phyloP scores from a whole-genome alignment of 2,888 invertebrate genomes.

The Latrodectus hesperus region DNA sequence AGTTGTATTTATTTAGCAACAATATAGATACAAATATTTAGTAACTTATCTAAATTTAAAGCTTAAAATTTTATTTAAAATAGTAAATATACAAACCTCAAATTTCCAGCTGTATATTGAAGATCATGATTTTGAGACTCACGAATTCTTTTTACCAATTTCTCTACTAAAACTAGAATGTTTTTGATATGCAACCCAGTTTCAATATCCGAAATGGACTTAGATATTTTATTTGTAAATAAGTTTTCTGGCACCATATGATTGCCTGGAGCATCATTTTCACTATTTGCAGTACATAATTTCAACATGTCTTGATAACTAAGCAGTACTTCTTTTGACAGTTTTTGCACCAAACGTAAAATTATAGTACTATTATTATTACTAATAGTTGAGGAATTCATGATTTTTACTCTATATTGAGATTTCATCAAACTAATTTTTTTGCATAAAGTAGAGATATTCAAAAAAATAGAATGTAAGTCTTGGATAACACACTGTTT shows the following conservation, averaged over 20 bases:
- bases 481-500: background rate
- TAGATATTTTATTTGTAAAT: conserved; percentile 33
- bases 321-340: conserved; percentile 35
- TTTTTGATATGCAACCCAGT: conserved; percentile 17
- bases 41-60: background rate
- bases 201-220: conserved; percentile 19
- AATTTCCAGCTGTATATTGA: conserved; percentile 21
- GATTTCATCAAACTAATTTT: background rate
- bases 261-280: conserved; percentile 6
- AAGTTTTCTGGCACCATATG: conserved; percentile 26
- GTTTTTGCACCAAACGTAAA: conserved; percentile 7
- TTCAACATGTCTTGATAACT: conserved; percentile 33
- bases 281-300: background rate
- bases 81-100: conserved; percentile 42
- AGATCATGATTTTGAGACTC: conserved; percentile 11
- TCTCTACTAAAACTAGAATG: conserved; percentile 10
- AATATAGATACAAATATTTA: background rate
- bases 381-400: background rate
- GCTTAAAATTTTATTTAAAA: background rate
- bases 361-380: background rate
- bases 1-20: no score
- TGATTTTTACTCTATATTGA: background rate
- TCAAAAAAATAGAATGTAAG: background rate
- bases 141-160: conserved; percentile 12
- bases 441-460: background rate